Evolutionary conservation across 1,140 invertebrate species (phyloP), one percentile per base, ranked within the genome.

Genomic region (Leguminivora glycinivorella): DNA sequence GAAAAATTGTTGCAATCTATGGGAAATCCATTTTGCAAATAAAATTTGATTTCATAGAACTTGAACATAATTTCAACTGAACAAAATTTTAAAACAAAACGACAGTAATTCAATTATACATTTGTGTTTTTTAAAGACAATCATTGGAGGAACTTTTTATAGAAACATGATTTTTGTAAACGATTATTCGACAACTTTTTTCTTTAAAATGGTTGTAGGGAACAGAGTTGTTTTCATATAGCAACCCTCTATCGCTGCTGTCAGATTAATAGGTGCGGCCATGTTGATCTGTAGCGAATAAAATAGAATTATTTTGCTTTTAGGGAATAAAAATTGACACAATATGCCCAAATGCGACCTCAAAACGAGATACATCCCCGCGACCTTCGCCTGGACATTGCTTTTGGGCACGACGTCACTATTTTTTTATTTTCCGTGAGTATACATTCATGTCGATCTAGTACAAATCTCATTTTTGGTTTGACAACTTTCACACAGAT

Each of bases 341-440:
- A 96, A 94, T 94, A 97, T 97, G 96, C 96, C 96, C 94, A 96
- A 96, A 96, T 97, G 96, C 94, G 96, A 97, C 94, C 95, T 96
- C 85, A 97, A 96, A 92, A 97, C 96, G 87, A 96, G 96, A 93
- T 98, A 97, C 93, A 95, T 99, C 93, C 98, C 98, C 91, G 98
- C 98, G 85, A 96, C 96, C 84, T 97, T 98, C 93, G 98, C 98
- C 84, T 99, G 98, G 98, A 95, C 95, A 74, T 93, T 99, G 82
- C 93, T 99, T 77, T 93, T 99, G 82, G 95, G 95, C 82, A 97
- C 97, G 75, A 98, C 98, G 77, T 95, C 95, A 82, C 94, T 98
- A 77, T 99, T 99, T 94, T 99, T 98, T 93, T 97, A 96, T 92
- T 98, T 97, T 93, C 97, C 98, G 98, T 98, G 94, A 98, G 97